A percentile compares a stretch with the other conserved stretches of the same genome.
Conservation (phyloP, 2,888 invertebrate species). For the Romanomermis culicivorax region DNA sequence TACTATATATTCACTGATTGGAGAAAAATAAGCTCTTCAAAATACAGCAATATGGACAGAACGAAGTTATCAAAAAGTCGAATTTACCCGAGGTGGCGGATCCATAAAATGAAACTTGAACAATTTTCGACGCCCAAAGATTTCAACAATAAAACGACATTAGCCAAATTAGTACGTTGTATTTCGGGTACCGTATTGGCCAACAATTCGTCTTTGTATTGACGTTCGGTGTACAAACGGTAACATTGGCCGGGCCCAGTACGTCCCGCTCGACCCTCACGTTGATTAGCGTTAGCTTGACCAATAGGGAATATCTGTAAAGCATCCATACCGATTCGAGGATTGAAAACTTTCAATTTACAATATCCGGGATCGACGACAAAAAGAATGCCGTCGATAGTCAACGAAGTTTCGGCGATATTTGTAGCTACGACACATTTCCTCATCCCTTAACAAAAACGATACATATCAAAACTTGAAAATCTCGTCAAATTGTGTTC, state of each 20-base stretch:
- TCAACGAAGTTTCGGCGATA: conserved; percentile 64
- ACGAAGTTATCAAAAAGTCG: no score
- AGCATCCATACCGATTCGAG: conserved; percentile 97
- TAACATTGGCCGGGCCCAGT: conserved; percentile 63
- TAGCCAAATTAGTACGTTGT: conserved; percentile 90
- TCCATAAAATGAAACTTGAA: conserved; percentile 99
- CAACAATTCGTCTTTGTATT: conserved; percentile 51
- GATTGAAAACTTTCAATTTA: conserved; percentile 50
- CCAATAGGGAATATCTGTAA: conserved; percentile 82
- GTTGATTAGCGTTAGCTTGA: conserved; percentile 79
- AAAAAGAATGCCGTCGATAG: conserved; percentile 56
- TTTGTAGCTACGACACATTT: conserved; percentile 98
- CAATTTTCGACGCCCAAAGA: conserved; percentile 86
- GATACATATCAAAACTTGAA: no score
- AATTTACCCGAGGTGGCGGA: conserved; percentile 90
- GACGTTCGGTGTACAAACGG: conserved; percentile 8
- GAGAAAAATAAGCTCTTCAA: no score
- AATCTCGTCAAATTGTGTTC: no score
- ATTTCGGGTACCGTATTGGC: conserved; percentile 90
- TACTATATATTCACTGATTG: no score
- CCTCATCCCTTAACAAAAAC: conserved; percentile 70
- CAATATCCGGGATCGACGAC: conserved; percentile 70
- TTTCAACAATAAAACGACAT: conserved; percentile 83
- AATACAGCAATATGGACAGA: no score
- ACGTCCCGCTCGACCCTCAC: conserved; percentile 85